A percentile compares a stretch with the other conserved stretches of the same genome.
These are phyloP conservation scores for Neogobius melanostomus DNA, from an alignment of 2,113 vertebrate species.

Conservation along the genomic window DNA sequence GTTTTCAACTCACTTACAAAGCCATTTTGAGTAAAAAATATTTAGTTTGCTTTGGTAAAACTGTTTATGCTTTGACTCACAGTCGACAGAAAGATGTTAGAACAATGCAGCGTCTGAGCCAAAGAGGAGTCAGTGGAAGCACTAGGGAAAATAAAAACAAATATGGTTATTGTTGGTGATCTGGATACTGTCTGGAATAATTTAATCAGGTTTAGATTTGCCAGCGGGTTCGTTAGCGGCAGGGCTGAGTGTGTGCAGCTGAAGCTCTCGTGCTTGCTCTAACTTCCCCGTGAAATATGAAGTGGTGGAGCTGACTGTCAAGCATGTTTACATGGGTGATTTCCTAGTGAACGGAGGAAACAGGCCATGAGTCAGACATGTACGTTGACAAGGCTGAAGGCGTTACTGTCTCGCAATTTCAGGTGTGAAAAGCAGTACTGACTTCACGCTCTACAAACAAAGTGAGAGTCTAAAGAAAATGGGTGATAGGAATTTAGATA, in stretches of 20 bases:
- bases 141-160: background rate
- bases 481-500: background rate
- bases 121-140: background rate
- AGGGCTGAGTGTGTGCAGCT: background rate
- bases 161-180: background rate
- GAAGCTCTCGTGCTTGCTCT: conserved; percentile 1
- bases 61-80: background rate
- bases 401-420: conserved; percentile 22
- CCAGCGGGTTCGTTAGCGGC: background rate
- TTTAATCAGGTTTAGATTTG: background rate
- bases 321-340: conserved; percentile 46
- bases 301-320: conserved; percentile 19
- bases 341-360: conserved; percentile 45
- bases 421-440: conserved; percentile 2
- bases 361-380: conserved; percentile 34
- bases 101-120: background rate
- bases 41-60: conserved; percentile 3
- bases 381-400: conserved; percentile 29
- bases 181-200: background rate
- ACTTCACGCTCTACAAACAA: background rate
- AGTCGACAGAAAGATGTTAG: background rate
- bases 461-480: background rate
- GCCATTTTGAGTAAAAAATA: background rate
- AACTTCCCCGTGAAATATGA: conserved; percentile 22
- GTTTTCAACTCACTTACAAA: background rate